Evolutionary conservation across 2,797 vertebrate genomes (phyloP).

Genomic region (Propithecus deckenii): DNA sequence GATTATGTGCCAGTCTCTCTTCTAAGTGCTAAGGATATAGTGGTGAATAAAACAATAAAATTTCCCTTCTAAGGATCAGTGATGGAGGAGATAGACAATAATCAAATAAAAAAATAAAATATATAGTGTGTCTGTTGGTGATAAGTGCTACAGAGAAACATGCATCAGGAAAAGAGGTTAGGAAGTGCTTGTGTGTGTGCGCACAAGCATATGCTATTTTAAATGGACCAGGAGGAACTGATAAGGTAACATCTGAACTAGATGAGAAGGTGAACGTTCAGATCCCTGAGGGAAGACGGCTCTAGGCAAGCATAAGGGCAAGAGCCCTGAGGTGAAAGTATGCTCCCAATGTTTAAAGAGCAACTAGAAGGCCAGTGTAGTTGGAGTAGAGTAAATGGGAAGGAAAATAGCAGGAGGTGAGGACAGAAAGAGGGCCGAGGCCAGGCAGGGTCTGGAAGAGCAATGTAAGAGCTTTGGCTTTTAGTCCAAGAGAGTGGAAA

Average conservation of each 20-base stretch:
- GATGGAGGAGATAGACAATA: not conserved
- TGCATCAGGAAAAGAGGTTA: not conserved
- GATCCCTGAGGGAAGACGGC: not conserved
- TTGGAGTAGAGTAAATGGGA: not conserved
- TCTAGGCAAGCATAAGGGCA: not conserved
- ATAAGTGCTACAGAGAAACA: not conserved
- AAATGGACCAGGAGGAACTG: not conserved
- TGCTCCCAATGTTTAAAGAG: not conserved
- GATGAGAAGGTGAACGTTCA: not conserved
- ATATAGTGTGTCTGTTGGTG: not conserved
- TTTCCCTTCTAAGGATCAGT: not conserved
- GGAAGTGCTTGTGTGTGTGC: not conserved
- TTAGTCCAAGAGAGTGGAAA: not conserved
- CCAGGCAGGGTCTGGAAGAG: not conserved
- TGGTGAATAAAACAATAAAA: not conserved
- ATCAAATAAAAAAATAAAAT: not conserved
- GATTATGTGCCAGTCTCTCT: not conserved
- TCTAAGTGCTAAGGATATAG: not conserved
- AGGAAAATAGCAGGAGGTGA: not conserved
- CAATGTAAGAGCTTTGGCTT: not conserved
- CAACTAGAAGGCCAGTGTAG: not conserved
- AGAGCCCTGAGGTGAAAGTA: not conserved
- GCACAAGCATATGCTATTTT: not conserved
- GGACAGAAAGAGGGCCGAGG: not conserved
- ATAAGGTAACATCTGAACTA: not conserved